phyloP scores from a whole-genome alignment of 2,113 vertebrate species.

The Hymenochirus boettgeri region DNA sequence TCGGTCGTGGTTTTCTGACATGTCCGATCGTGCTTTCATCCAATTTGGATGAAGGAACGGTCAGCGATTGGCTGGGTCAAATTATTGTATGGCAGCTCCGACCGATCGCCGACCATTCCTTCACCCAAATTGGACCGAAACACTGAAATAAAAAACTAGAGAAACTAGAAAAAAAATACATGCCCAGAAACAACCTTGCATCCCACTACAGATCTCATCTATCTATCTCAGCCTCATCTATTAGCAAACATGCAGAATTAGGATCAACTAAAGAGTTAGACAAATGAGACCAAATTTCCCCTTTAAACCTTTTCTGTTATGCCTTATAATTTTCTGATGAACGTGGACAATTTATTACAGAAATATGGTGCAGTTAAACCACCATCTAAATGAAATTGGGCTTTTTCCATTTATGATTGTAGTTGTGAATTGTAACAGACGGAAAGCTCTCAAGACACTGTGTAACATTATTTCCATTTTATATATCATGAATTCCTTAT shows the following conservation, averaged over 20 bases:
- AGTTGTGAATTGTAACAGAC: neutral
- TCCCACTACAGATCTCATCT: neutral
- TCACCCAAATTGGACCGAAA: too few species aligned
- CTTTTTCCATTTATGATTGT: neutral
- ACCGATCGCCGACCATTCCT: too few species aligned
- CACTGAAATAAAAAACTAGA: too few species aligned
- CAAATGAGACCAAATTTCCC: neutral
- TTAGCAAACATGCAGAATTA: too few species aligned
- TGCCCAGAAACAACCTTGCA: neutral
- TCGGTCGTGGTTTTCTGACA: too few species aligned
- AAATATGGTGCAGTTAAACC: neutral
- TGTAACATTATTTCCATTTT: neutral
- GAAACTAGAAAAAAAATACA: neutral
- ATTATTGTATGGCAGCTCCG: too few species aligned
- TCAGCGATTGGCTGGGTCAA: too few species aligned
- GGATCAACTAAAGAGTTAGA: neutral
- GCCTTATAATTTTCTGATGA: neutral
- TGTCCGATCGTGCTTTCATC: too few species aligned
- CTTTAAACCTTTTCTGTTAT: neutral
- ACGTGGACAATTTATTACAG: neutral
- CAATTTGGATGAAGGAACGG: too few species aligned
- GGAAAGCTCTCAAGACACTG: neutral
- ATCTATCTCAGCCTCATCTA: neutral
- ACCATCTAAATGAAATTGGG: neutral
- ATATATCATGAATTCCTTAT: neutral